Percentiles rank a stretch among this genome's conserved stretches.
Evolutionary conservation across 2,113 vertebrate species (phyloP).

Genomic region (Sciurus niger): DNA sequence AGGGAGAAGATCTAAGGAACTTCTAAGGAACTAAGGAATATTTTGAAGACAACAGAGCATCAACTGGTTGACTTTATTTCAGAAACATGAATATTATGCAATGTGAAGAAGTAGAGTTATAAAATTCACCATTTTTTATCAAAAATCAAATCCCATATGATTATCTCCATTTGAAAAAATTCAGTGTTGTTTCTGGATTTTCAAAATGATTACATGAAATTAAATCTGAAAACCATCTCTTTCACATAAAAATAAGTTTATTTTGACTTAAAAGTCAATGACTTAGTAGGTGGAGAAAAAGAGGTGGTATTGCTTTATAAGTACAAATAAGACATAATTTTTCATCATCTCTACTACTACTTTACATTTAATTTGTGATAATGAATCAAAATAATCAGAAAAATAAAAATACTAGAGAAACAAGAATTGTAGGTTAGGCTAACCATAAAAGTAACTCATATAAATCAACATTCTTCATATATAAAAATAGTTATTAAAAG

Average conservation of each 20-base stretch:
- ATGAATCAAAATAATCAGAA: not conserved
- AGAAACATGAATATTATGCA: not conserved
- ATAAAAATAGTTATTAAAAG: not conserved
- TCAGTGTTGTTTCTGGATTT: not conserved
- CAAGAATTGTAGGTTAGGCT: not conserved
- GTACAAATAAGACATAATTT: not conserved
- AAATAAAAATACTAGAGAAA: not conserved
- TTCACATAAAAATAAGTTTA: not conserved
- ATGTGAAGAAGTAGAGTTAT: not conserved
- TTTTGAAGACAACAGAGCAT: not conserved
- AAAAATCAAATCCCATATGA: not conserved
- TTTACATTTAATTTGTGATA: not conserved
- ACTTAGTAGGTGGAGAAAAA: not conserved
- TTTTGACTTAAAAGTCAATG: constrained; percentile 3
- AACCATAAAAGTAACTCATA: not conserved
- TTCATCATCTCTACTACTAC: not conserved
- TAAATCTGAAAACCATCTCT: not conserved
- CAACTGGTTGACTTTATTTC: not conserved
- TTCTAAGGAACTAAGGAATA: not conserved
- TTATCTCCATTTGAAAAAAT: not conserved
- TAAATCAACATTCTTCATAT: not conserved
- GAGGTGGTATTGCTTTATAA: not conserved
- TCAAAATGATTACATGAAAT: constrained; percentile 1
- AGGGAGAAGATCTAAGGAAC: not conserved
- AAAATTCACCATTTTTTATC: not conserved